Evolutionary conservation across 2,797 vertebrate species (phyloP), one percentile per base, ranked within the genome.

Genomic region (Spinus olivaceus): DNA sequence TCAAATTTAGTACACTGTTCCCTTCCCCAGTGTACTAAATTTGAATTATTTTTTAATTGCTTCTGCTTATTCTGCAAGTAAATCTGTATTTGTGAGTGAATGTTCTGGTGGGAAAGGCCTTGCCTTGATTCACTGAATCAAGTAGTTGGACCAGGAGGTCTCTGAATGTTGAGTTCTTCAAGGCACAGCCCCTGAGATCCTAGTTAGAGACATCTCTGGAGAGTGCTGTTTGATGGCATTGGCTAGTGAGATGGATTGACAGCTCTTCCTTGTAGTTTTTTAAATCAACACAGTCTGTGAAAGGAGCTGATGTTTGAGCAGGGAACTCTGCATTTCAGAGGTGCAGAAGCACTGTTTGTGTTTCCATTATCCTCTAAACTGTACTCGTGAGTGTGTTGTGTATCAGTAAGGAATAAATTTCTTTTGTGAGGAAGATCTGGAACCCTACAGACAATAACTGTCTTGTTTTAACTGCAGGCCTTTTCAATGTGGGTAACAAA

Each of bases 401-500:
- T 86, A n/a, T 88, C 47, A 66, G 27, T 39, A 71, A 59, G 41
- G 57, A 67, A 33, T 66, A 6, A 17, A 9, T 70, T 81, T 81
- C 17, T 23, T 59, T 59, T 61, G 16, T 60, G 51, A 79, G 44
- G 44, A 63, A 24, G 50, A 65, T 86, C 61, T 83, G 88, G n/a
- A 90, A 6, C 53, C 21, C 27, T 42, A 4, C 19, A 83, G 81
- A 35, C 27, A 90, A 8, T 78, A 88, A 81, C 37, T 74, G 54
- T 93, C 64, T 93, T 95, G 46, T 94, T 92, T 93, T 90, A 92
- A 96, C 56, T 87, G 35, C 97, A 99, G 99, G 99, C 96, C 98
- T 99, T 93, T 99, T 99, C 97, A 99, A 99, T 73, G 98, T 99
- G 91, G 99, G 99, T 22, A 99, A 99, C 96, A 98, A 98, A 94